phyloP scores from a whole-genome alignment of 1,140 invertebrate species.

The Habropoda laboriosa region DNA sequence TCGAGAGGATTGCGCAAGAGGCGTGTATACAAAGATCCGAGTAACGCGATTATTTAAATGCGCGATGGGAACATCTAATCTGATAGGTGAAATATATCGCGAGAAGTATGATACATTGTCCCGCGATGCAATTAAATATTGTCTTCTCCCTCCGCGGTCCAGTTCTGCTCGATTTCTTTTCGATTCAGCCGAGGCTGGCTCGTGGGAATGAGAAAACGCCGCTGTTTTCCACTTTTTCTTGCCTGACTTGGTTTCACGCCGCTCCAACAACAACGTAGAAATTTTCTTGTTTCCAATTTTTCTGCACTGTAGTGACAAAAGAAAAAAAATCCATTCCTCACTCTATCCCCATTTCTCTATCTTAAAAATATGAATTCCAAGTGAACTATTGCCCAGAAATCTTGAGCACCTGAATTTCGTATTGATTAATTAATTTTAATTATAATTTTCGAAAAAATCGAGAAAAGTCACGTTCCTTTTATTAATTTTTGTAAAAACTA shows the following conservation, averaged over 20 bases:
- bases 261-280: background rate
- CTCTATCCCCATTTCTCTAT: no score
- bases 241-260: background rate
- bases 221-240: conserved; percentile 18
- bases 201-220: conserved; percentile 36
- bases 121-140: conserved; percentile 36
- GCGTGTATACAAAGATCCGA: background rate
- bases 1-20: conserved; percentile 9
- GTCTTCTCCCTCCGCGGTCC: conserved; percentile 6
- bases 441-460: no score
- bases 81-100: conserved; percentile 16
- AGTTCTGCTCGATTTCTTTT: conserved; percentile 44
- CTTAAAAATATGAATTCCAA: no score
- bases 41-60: conserved; percentile 34
- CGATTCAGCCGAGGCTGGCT: background rate
- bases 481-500: no score
- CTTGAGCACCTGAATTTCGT: no score
- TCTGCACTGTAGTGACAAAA: no score
- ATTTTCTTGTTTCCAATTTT: background rate
- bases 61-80: conserved; percentile 41
- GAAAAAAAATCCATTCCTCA: no score
- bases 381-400: no score
- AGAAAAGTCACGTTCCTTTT: no score
- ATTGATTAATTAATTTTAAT: no score
- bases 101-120: conserved; percentile 30